Evolutionary conservation across 2,888 invertebrate species (phyloP).

Genomic region (Lasioglossum vierecki): DNA sequence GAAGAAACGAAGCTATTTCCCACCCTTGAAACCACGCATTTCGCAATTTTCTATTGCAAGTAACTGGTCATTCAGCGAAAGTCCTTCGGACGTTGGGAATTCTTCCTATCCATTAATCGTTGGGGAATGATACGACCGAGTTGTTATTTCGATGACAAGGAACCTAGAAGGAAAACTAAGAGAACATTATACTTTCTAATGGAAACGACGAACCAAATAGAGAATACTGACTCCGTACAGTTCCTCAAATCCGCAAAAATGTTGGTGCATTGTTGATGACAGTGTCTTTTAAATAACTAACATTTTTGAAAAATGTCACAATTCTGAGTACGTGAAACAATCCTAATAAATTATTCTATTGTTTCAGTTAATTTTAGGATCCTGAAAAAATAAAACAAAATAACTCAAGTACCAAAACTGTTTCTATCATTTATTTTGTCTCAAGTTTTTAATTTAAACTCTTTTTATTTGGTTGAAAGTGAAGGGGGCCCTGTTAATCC

Average conservation of each 20-base stretch:
- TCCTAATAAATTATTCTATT: neutral
- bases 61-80: conserved; percentile 45
- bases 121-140: conserved; percentile 29
- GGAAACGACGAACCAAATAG: neutral
- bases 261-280: neutral
- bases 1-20: conserved; percentile 47
- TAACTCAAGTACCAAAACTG: too few species aligned
- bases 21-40: conserved; percentile 60
- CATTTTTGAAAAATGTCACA: neutral
- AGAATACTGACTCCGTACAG: neutral
- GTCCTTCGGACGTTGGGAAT: conserved; percentile 54
- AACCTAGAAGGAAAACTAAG: neutral
- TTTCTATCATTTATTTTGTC: too few species aligned
- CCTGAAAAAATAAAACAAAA: too few species aligned
- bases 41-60: conserved; percentile 58
- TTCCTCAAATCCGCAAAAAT: neutral
- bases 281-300: neutral
- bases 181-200: neutral
- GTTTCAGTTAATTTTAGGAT: too few species aligned
- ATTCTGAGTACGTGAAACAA: neutral
- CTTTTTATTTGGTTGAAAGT: too few species aligned
- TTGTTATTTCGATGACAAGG: conserved; percentile 28
- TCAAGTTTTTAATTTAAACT: too few species aligned
- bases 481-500: too few species aligned
- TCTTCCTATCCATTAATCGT: conserved; percentile 44